Conservation (phyloP, 2,797 vertebrate genomes). For the Crenuchus spilurus region DNA sequence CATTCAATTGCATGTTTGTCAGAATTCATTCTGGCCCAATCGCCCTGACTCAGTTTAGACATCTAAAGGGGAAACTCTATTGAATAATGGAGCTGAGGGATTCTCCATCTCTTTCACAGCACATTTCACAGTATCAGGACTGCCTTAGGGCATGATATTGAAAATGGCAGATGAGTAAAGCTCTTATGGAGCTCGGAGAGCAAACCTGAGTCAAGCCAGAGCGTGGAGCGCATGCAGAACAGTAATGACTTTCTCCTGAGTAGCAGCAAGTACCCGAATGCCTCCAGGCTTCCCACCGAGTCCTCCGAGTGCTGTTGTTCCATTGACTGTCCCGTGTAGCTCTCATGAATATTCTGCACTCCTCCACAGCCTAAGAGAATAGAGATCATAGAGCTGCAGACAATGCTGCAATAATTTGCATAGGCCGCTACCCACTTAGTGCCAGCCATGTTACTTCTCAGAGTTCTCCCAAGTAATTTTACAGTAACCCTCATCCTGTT, state of each 20-base stretch:
- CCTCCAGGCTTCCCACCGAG: conserved; percentile 52
- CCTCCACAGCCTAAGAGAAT: conserved; percentile 2
- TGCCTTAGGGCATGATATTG: conserved; percentile 68
- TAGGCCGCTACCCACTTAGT: conserved; percentile 5
- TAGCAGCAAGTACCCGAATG: conserved; percentile 51
- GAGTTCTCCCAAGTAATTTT: conserved; percentile 18
- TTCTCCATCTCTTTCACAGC: conserved; percentile 74
- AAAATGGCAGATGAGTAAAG: conserved; percentile 65
- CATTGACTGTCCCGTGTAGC: conserved; percentile 40
- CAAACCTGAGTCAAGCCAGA: conserved; percentile 65
- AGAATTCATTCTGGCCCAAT: conserved; percentile 65
- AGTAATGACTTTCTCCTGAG: conserved; percentile 70
- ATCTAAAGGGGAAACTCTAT: conserved; percentile 64
- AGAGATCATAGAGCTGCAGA: conserved; percentile 11
- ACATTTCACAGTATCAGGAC: conserved; percentile 74
- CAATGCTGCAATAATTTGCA: conserved; percentile 34
- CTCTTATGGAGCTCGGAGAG: conserved; percentile 61
- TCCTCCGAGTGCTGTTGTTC: conserved; percentile 45
- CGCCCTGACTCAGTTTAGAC: conserved; percentile 59
- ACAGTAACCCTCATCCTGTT: conserved; percentile 11
- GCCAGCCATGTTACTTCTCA: conserved; percentile 2
- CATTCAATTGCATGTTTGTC: conserved; percentile 54
- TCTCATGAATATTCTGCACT: conserved; percentile 44
- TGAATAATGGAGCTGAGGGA: conserved; percentile 66
- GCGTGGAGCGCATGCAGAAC: conserved; percentile 52